Conservation (phyloP, 1,140 invertebrate species). For the Atopsyche davidsoni region DNA sequence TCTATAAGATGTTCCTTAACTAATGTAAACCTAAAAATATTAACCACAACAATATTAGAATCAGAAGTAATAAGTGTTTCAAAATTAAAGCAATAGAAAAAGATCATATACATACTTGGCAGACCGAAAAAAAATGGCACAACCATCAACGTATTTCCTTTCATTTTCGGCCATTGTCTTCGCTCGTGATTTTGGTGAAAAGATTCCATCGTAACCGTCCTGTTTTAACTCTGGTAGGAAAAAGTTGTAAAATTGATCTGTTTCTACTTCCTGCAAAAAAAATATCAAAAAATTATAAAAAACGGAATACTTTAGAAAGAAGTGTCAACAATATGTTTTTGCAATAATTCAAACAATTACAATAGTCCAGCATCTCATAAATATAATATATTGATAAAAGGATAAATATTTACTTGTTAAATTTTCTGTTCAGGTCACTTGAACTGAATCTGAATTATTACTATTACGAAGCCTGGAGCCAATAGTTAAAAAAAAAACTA, state of each 20-base stretch:
- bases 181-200: slow-evolving; percentile 95
- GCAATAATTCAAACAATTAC: neutral
- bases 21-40: slow-evolving; percentile 75
- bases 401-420: too few species aligned
- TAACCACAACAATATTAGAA: slow-evolving; percentile 8
- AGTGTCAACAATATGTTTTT: neutral
- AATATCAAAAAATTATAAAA: slow-evolving; percentile 3
- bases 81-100: neutral
- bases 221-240: slow-evolving; percentile 91
- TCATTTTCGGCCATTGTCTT: slow-evolving; percentile 98
- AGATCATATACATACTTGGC: slow-evolving; percentile 71
- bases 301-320: too few species aligned
- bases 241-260: slow-evolving; percentile 97
- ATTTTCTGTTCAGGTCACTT: too few species aligned
- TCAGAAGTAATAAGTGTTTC: slow-evolving; percentile 5
- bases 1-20: slow-evolving; percentile 94
- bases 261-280: slow-evolving; percentile 86
- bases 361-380: neutral
- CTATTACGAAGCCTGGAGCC: too few species aligned
- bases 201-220: slow-evolving; percentile 96
- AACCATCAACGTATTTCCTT: slow-evolving; percentile 96
- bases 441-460: too few species aligned
- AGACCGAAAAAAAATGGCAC: slow-evolving; percentile 95
- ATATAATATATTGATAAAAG: too few species aligned
- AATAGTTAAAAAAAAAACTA: neutral